These are phyloP conservation scores for Nesidiocoris tenuis DNA, from an alignment of 2,888 invertebrate genomes.

Conservation along the genomic window DNA sequence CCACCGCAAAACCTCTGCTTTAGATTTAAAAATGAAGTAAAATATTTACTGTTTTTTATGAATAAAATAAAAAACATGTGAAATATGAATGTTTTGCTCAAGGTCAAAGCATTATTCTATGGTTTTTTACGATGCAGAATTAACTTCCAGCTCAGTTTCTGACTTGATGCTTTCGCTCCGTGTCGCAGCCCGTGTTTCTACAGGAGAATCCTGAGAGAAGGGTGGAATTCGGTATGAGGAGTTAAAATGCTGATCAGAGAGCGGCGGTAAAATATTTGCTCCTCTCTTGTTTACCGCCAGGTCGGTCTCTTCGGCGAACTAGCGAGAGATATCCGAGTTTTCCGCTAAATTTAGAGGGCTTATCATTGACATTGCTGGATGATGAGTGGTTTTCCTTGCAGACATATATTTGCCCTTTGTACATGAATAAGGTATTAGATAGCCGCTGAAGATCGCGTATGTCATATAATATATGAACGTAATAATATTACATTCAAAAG, in stretches of 20 bases:
- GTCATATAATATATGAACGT: too few species aligned
- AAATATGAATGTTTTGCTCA: too few species aligned
- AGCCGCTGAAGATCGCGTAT: too few species aligned
- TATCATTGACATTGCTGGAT: neutral
- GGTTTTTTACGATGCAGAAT: too few species aligned
- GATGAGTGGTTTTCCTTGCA: neutral
- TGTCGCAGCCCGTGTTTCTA: neutral
- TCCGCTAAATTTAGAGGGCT: neutral
- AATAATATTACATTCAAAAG: neutral
- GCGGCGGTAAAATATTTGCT: slow-evolving; percentile 30
- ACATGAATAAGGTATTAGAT: too few species aligned
- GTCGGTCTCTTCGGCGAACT: neutral
- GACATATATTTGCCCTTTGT: neutral
- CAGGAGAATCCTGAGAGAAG: neutral
- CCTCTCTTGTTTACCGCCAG: neutral
- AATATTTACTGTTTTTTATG: too few species aligned
- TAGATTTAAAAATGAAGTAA: too few species aligned
- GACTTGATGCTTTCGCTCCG: too few species aligned
- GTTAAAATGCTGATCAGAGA: slow-evolving; percentile 41
- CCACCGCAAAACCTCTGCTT: too few species aligned
- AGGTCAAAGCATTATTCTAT: too few species aligned
- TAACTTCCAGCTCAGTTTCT: too few species aligned
- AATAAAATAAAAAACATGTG: too few species aligned
- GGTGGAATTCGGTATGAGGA: slow-evolving; percentile 35
- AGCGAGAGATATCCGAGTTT: neutral